Base-by-base conservation (phyloP, 2,888 invertebrate genomes). In the Luperina nickerlii region DNA sequence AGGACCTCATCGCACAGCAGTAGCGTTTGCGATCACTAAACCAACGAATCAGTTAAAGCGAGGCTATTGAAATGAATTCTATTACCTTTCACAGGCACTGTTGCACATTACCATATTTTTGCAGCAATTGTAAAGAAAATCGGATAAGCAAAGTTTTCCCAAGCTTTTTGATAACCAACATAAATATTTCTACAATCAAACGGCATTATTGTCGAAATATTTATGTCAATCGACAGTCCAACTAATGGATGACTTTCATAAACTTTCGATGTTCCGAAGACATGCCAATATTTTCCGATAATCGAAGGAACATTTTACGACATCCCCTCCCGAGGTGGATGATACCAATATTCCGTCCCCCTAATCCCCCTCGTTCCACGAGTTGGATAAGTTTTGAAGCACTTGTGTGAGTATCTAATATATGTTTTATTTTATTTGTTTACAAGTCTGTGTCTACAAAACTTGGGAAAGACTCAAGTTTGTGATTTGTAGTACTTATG, bases 381-480 rank as follows among this genome's bases (percentile, higher is more conserved):
- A 84, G 32, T 73, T 63, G 32, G 62, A 83, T 57, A 83, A 83
- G 57, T 84, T 87, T 84, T 54, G 20, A 63, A 79, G 87, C 11
- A 79, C 72, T 73, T 79, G 15, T 74, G 63, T 66, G 63, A 73
- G 71, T 65, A 38, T 24, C 13, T 13, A 75, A 79, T 84, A 78
- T 62, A 84, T 42, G 45, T 84, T 75, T 84, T 42, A 51, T 84
- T 75, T 84, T 62, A 78, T 84, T 78, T 79, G 74, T 78, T 73
- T 70, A 48, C 54, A 76, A 71, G 86, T 71, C 62, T 71, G n/a
- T 18, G 63, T 60, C 63, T 60, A 72, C 68, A 81, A 20, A 74
- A 85, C 63, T 82, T 60, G 48, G 13, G 24, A 45, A 67, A 9
- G 18, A 73, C 81, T 63, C 20, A 15, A 68, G 68, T 24, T 32